Conservation (phyloP, 2,113 vertebrate species). For the Parotia lawesii region DNA sequence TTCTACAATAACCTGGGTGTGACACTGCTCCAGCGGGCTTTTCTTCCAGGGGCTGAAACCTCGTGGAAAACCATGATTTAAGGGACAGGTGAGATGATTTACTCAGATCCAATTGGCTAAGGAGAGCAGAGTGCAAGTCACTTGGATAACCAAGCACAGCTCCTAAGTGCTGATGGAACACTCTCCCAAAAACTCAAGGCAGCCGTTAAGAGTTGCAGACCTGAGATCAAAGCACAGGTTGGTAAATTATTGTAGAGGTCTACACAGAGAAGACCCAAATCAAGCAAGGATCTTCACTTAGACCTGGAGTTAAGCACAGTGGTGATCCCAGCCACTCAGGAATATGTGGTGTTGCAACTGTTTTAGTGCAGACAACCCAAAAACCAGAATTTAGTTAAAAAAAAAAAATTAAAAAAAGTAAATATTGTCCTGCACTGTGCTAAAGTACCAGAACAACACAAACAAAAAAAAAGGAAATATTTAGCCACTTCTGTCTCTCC, state of each 20-base stretch:
- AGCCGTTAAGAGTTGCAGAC: background rate
- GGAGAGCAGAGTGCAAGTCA: background rate
- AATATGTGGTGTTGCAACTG: background rate
- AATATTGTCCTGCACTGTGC: background rate
- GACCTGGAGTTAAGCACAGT: background rate
- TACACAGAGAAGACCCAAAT: background rate
- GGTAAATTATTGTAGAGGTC: background rate
- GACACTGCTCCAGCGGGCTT: background rate
- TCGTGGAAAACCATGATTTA: background rate
- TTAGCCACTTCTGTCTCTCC: background rate
- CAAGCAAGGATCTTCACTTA: background rate
- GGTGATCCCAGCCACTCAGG: background rate
- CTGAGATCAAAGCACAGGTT: background rate
- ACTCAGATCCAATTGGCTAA: background rate
- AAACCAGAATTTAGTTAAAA: background rate
- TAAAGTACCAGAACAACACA: background rate
- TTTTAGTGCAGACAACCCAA: background rate
- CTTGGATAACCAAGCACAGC: background rate
- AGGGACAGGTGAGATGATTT: background rate
- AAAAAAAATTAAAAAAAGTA: background rate
- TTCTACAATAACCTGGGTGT: background rate
- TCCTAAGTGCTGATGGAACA: background rate
- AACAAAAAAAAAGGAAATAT: background rate
- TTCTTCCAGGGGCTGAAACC: background rate
- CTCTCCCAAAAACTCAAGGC: background rate